phyloP scores from a whole-genome alignment of 2,113 vertebrate genomes.

The Tinamus guttatus region DNA sequence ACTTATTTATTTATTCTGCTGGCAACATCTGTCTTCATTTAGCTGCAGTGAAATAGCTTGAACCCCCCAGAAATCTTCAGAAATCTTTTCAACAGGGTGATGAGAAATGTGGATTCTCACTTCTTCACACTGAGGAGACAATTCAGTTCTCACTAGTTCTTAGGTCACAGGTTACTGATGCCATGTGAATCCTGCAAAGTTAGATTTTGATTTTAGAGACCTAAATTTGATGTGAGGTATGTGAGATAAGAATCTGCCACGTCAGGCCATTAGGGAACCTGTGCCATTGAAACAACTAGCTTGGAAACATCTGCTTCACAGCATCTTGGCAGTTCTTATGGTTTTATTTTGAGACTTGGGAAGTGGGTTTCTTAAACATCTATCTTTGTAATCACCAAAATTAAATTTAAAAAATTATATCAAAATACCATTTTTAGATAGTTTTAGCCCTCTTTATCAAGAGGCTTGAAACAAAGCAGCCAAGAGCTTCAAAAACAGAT shows the following conservation, averaged over 20 bases:
- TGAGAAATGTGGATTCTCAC: not conserved
- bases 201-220: not conserved
- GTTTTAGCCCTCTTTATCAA: not conserved
- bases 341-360: not conserved
- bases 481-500: not conserved
- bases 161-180: not conserved
- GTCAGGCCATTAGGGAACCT: not conserved
- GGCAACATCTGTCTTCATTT: not conserved
- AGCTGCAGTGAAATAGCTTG: not conserved
- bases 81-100: not conserved
- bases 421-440: not conserved
- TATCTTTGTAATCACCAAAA: not conserved
- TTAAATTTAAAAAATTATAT: not conserved
- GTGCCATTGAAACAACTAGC: not conserved
- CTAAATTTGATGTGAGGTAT: not conserved
- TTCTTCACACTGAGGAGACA: not conserved
- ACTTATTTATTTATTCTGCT: not conserved
- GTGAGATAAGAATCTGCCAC: not conserved
- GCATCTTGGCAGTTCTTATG: not conserved
- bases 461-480: not conserved
- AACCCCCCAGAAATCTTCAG: not conserved
- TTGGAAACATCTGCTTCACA: not conserved
- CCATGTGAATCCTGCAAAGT: not conserved
- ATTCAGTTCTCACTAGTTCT: not conserved
- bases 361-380: not conserved